These are phyloP conservation scores for Brachyalestes nurse DNA, from an alignment of 2,797 vertebrate genomes.

Conservation along the genomic window DNA sequence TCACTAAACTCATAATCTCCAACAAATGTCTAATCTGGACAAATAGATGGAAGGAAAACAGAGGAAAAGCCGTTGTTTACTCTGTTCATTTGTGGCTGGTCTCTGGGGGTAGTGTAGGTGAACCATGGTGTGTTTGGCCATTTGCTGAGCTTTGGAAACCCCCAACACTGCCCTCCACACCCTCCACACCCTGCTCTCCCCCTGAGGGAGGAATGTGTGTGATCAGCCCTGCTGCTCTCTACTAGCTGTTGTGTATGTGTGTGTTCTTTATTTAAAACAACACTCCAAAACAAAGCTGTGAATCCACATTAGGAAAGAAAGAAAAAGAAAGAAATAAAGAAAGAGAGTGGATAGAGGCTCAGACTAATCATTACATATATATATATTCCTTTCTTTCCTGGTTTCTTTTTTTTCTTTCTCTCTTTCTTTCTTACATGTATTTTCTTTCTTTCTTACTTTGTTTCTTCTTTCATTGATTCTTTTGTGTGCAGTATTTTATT, in stretches of 20 bases:
- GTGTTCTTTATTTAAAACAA: slow-evolving; percentile 45
- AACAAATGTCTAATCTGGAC: slow-evolving; percentile 49
- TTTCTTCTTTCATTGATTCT: neutral
- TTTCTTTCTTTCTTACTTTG: neutral
- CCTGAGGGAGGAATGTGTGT: slow-evolving; percentile 66
- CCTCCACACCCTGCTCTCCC: slow-evolving; percentile 58
- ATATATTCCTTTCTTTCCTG: too few species aligned
- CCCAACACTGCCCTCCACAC: slow-evolving; percentile 49
- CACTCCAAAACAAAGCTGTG: neutral
- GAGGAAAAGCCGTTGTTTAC: slow-evolving; percentile 50
- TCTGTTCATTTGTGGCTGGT: slow-evolving; percentile 57
- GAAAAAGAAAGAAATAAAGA: too few species aligned
- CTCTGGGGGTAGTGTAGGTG: slow-evolving; percentile 38
- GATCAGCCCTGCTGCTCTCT: slow-evolving; percentile 50
- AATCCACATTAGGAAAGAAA: too few species aligned
- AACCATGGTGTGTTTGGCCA: slow-evolving; percentile 66
- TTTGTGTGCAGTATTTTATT: neutral
- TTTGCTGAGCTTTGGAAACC: slow-evolving; percentile 65
- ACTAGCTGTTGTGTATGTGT: neutral
- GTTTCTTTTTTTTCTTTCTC: too few species aligned
- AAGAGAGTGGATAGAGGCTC: too few species aligned
- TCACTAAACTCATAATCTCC: slow-evolving; percentile 21
- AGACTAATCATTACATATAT: too few species aligned
- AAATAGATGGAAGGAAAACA: slow-evolving; percentile 44
- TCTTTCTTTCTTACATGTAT: too few species aligned